A percentile compares a stretch with the other conserved stretches of the same genome.
Evolutionary conservation across 2,888 invertebrate species (phyloP).

Genomic region (Parapristionchus giblindavisi): DNA sequence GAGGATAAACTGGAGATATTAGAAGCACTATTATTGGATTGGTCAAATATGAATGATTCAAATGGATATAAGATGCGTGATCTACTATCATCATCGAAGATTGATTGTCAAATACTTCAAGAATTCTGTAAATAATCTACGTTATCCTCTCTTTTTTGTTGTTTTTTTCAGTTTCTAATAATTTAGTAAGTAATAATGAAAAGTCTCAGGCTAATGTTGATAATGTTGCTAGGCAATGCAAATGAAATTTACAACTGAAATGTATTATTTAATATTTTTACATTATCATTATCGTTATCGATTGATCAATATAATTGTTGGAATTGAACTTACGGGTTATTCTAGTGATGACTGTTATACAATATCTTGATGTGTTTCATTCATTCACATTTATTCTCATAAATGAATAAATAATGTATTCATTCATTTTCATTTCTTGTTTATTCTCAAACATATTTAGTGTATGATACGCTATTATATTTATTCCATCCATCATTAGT

Average conservation of each 20-base stretch:
- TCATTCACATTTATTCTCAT: too few species aligned
- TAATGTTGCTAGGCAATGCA: too few species aligned
- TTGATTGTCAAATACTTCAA: constrained; percentile 4
- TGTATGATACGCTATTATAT: neutral
- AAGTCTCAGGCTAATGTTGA: too few species aligned
- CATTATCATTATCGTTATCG: too few species aligned
- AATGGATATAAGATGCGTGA: neutral
- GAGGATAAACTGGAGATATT: constrained; percentile 38
- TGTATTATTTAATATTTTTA: too few species aligned
- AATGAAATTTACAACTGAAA: too few species aligned
- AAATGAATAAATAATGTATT: constrained; percentile 1
- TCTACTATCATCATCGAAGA: neutral
- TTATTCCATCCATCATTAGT: neutral
- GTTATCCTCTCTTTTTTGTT: neutral
- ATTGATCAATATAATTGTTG: too few species aligned
- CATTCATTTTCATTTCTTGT: neutral
- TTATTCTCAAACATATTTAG: neutral
- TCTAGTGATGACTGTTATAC: too few species aligned
- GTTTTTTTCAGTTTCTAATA: too few species aligned
- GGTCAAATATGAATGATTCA: constrained; percentile 41
- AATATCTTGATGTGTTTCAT: too few species aligned
- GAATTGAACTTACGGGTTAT: too few species aligned
- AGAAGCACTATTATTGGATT: constrained; percentile 40
- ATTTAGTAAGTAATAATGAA: too few species aligned
- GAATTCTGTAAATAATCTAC: neutral